Evolutionary conservation across 2,797 vertebrate species (phyloP).

Genomic region (Anomalospiza imberbis): DNA sequence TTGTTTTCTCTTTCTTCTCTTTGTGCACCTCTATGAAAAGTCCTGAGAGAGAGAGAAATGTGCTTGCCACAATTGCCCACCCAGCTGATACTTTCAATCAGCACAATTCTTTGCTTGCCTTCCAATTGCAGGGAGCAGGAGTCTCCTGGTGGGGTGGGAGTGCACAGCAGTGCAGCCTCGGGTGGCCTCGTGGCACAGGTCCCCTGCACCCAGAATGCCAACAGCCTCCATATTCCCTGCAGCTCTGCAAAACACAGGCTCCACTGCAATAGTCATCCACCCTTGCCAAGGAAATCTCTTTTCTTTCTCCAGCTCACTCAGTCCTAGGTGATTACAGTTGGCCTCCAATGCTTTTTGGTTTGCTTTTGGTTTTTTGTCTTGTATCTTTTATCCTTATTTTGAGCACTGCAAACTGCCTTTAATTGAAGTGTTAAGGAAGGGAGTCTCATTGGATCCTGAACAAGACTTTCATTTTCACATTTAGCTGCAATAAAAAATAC

Average conservation of each 20-base stretch:
- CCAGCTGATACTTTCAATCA: no score
- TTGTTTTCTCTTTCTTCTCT: no score
- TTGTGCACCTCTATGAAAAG: no score
- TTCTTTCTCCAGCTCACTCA: neutral
- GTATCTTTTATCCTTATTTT: neutral
- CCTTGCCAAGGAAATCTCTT: neutral
- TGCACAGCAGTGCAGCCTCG: fast-evolving
- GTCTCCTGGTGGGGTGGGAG: neutral
- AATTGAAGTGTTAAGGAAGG: neutral
- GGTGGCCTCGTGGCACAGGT: fast-evolving
- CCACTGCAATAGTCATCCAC: neutral
- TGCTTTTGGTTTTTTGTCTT: neutral
- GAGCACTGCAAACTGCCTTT: neutral
- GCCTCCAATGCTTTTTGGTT: neutral
- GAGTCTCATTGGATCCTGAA: neutral
- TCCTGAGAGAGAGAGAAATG: no score
- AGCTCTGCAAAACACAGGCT: neutral
- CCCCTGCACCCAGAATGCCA: neutral
- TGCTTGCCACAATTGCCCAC: neutral
- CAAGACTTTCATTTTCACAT: neutral
- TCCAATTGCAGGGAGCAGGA: neutral
- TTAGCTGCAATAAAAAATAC: neutral
- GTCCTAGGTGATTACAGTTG: neutral
- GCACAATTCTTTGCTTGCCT: neutral
- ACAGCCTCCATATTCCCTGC: fast-evolving